Evolutionary conservation across 2,113 vertebrate species (phyloP).

Genomic region (Elephas maximus): DNA sequence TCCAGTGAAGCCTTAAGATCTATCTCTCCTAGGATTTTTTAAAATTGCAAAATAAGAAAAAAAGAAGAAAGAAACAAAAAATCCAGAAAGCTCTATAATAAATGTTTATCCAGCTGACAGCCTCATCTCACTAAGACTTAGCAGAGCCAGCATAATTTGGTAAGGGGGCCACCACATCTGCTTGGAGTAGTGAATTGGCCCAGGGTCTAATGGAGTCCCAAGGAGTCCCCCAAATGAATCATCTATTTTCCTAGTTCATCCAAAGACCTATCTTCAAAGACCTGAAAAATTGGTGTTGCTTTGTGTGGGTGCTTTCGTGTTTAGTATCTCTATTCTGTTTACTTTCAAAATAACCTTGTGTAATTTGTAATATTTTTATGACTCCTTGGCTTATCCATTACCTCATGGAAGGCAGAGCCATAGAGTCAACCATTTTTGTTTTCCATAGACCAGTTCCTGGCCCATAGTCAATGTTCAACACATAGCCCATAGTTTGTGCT

Average conservation of each 20-base stretch:
- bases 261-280: neutral
- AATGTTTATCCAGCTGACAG: neutral
- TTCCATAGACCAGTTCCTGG: neutral
- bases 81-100: neutral
- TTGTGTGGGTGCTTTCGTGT: neutral
- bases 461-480: neutral
- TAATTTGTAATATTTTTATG: neutral
- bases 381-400: neutral
- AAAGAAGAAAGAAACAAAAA: neutral
- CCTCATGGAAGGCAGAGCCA: neutral
- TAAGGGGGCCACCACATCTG: neutral
- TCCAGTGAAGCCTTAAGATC: neutral
- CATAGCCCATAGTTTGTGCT: neutral
- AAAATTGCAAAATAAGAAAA: too few relatives aligned
- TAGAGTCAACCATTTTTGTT: neutral
- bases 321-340: slow-evolving; percentile 27
- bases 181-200: neutral
- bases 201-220: neutral
- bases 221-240: neutral
- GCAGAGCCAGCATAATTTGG: neutral
- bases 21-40: neutral
- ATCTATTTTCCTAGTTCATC: neutral
- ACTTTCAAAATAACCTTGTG: neutral
- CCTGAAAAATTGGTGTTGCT: neutral
- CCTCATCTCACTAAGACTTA: neutral